phyloP scores from a whole-genome alignment of 2,113 vertebrate species.

The Bothrops jararaca region DNA sequence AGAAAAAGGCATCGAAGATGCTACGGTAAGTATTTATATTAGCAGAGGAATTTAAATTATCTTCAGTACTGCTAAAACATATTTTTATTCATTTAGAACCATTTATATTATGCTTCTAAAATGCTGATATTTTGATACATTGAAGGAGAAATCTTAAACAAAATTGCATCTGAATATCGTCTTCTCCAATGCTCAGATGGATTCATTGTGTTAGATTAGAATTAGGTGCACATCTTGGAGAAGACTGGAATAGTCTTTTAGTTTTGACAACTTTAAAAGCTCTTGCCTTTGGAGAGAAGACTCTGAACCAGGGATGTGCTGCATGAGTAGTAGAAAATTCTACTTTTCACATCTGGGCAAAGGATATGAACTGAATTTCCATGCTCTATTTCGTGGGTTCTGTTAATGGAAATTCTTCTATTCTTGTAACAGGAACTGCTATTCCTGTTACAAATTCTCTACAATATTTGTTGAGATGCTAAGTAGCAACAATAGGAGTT shows the following conservation, averaged over 20 bases:
- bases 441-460: not conserved
- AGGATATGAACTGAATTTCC: not conserved
- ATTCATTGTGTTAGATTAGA: not conserved
- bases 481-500: not conserved
- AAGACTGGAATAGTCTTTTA: not conserved
- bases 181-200: not conserved
- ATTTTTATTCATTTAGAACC: not conserved
- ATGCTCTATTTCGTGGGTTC: not conserved
- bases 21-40: slow-evolving; percentile 68
- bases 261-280: not conserved
- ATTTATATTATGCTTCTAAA: not conserved
- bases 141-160: not conserved
- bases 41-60: not conserved
- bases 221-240: not conserved
- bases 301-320: not conserved
- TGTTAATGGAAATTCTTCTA: not conserved
- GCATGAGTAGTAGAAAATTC: not conserved
- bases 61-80: not conserved
- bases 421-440: not conserved
- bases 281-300: not conserved
- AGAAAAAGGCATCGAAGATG: slow-evolving; percentile 68
- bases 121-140: no score
- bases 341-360: not conserved
- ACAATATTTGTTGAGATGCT: not conserved
- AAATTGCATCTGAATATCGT: not conserved